A percentile compares a stretch with the other conserved stretches of the same genome.
Conservation (phyloP, 2,888 invertebrate genomes). For the Subacronicta megacephala region DNA sequence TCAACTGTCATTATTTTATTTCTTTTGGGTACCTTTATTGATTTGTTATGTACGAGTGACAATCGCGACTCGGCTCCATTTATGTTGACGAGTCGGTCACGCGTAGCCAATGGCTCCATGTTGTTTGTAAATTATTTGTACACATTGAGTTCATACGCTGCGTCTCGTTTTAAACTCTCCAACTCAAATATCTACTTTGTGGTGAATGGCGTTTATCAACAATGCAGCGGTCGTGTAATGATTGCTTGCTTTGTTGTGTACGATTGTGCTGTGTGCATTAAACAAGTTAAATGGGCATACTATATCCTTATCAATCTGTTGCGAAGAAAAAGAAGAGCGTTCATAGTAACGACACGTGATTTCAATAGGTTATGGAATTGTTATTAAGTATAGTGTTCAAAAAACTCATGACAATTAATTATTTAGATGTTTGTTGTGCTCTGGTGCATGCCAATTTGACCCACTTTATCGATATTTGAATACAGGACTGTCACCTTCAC, state of each 20-base stretch:
- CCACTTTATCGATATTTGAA: too few relatives aligned
- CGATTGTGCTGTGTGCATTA: constrained; percentile 23
- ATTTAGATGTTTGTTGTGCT: too few relatives aligned
- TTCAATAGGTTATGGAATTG: too few relatives aligned
- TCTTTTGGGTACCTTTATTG: background rate
- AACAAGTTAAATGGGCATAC: constrained; percentile 9
- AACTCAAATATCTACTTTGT: constrained; percentile 12
- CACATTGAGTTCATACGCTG: constrained; percentile 3
- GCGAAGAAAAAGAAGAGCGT: constrained; percentile 3
- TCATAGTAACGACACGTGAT: background rate
- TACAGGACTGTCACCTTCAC: too few relatives aligned
- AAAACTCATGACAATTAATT: too few relatives aligned
- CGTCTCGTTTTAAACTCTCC: constrained; percentile 7
- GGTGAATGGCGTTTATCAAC: constrained; percentile 22
- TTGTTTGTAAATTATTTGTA: constrained; percentile 1
- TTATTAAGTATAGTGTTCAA: too few relatives aligned
- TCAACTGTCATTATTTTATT: background rate
- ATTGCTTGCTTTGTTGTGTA: constrained; percentile 26
- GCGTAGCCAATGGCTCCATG: background rate
- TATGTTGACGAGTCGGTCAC: constrained; percentile 4
- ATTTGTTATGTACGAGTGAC: background rate
- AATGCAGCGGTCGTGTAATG: constrained; percentile 13
- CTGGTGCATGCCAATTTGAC: too few relatives aligned
- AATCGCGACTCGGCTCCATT: background rate
- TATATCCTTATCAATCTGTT: constrained; percentile 10